phyloP scores from a whole-genome alignment of 1,140 invertebrate genomes.

The Ladona fulva region DNA sequence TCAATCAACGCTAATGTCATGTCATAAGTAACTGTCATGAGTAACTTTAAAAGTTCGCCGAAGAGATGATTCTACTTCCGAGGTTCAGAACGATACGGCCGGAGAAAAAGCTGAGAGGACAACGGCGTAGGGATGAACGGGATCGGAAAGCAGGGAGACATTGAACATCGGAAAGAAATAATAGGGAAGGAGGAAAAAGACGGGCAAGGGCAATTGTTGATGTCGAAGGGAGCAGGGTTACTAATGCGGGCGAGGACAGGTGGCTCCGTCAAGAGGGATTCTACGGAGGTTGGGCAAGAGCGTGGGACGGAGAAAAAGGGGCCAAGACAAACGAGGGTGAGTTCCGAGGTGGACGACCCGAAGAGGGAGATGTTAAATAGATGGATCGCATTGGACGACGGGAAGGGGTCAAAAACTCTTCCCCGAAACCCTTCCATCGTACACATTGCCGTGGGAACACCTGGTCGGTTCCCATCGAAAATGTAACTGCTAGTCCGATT shows the following conservation, averaged over 20 bases:
- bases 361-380: background rate
- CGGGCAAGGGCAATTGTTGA: background rate
- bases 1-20: too few relatives aligned
- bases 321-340: background rate
- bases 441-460: background rate
- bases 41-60: too few relatives aligned
- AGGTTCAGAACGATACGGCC: background rate
- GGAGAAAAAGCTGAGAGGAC: background rate
- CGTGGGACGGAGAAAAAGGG: background rate
- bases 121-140: background rate
- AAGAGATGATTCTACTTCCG: too few relatives aligned
- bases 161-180: background rate
- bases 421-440: background rate
- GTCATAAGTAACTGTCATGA: too few relatives aligned
- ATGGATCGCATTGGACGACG: background rate
- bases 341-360: background rate
- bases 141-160: background rate
- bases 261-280: background rate
- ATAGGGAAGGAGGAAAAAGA: background rate
- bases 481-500: background rate
- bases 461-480: background rate
- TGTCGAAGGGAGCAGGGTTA: background rate
- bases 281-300: background rate
- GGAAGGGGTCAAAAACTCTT: background rate
- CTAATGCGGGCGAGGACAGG: conserved; percentile 1